Conservation (phyloP, 2,888 invertebrate species). For the Flexamia atlantica region DNA sequence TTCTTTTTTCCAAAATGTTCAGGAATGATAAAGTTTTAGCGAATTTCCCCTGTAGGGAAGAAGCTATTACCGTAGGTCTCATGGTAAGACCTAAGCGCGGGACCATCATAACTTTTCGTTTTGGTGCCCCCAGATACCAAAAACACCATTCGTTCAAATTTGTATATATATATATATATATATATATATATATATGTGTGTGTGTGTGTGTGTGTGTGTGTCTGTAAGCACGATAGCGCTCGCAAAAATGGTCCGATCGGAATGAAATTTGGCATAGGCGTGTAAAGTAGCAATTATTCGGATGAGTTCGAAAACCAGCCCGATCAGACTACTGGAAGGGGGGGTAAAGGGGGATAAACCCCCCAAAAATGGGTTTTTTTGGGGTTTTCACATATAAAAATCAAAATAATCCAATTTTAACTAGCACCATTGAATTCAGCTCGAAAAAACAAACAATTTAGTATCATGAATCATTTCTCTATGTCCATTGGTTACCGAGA, state of each 20-base stretch:
- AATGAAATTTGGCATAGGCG: not conserved
- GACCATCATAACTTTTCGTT: not conserved
- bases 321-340: not conserved
- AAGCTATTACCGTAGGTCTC: conserved; percentile 12
- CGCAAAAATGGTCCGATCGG: not conserved
- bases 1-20: too few species aligned
- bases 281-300: not conserved
- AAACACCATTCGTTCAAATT: too few species aligned
- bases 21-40: too few species aligned
- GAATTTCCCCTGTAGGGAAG: conserved; percentile 9
- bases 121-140: not conserved
- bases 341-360: not conserved
- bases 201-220: not conserved
- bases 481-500: too few species aligned
- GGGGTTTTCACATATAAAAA: not conserved
- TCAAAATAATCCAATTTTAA: not conserved
- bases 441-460: not conserved
- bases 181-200: not conserved
- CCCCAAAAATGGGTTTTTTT: not conserved
- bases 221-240: too few species aligned
- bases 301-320: not conserved
- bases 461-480: too few species aligned
- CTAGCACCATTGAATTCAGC: not conserved
- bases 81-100: conserved; percentile 1
- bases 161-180: not conserved